Conservation (phyloP, 2,797 vertebrate species). For the Sebastes taczanowskii region DNA sequence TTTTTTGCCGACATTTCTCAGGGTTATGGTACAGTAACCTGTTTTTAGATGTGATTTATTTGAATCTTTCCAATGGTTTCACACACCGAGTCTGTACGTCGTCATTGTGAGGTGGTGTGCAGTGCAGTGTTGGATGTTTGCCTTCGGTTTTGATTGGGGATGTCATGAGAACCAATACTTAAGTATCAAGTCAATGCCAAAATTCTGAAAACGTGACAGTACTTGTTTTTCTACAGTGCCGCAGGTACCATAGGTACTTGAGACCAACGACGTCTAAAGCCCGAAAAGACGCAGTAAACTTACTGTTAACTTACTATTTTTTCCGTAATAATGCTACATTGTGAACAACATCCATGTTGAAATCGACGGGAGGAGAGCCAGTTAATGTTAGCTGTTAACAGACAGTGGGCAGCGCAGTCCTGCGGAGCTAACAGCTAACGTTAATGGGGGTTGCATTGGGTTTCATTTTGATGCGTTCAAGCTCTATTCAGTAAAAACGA, state of each 20-base stretch:
- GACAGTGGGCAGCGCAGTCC: not conserved
- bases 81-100: not conserved
- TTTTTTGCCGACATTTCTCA: conserved; percentile 71
- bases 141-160: not conserved
- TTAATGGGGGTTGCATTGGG: not conserved
- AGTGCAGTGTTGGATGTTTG: conserved; percentile 40
- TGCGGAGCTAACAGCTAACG: not conserved
- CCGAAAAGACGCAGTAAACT: not conserved
- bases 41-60: conserved; percentile 43
- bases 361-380: too few relatives aligned
- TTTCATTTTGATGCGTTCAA: not conserved
- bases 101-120: conserved; percentile 37
- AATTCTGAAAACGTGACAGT: too few relatives aligned
- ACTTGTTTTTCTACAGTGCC: too few relatives aligned
- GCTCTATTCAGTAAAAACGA: too few relatives aligned
- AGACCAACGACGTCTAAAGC: not conserved
- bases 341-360: not conserved
- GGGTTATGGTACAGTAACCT: conserved; percentile 77
- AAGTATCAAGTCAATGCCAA: too few relatives aligned
- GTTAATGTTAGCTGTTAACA: too few relatives aligned
- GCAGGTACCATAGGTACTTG: not conserved
- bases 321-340: not conserved
- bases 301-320: not conserved
- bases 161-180: not conserved
- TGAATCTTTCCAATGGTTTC: conserved; percentile 18